phyloP scores from a whole-genome alignment of 2,113 vertebrate genomes.

The Pelmatolapia mariae region DNA sequence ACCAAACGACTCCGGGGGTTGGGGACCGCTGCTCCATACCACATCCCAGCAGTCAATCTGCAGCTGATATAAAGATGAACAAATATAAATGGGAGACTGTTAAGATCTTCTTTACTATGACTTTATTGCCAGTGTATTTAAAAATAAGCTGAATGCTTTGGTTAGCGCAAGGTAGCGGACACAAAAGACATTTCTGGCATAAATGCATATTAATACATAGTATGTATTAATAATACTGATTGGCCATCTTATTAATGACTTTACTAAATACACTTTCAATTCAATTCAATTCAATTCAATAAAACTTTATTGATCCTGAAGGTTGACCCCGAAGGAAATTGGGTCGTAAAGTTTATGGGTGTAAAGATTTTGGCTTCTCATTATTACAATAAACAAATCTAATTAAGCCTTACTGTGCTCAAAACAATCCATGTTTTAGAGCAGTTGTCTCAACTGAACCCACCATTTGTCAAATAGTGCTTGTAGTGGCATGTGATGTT shows the following conservation, averaged over 20 bases:
- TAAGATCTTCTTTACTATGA: background rate
- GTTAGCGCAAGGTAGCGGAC: background rate
- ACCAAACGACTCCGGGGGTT: background rate
- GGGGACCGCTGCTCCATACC: background rate
- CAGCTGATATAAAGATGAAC: background rate
- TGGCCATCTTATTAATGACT: background rate
- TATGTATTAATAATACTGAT: background rate
- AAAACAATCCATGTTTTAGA: background rate
- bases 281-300: background rate
- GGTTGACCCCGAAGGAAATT: background rate
- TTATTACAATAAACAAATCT: background rate
- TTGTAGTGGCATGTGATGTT: background rate
- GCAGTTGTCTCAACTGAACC: background rate
- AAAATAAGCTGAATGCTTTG: background rate
- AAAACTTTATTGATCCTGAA: background rate
- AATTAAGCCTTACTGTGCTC: background rate
- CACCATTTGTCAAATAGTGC: background rate
- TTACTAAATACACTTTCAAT: background rate
- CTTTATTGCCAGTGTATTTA: background rate
- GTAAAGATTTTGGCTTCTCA: background rate
- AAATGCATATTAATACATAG: background rate
- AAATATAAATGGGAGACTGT: background rate
- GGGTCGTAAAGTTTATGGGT: background rate
- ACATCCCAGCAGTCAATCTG: background rate
- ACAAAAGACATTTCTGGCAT: background rate